phyloP scores from a whole-genome alignment of 2,888 invertebrate genomes.

The Drosophila phalerata region DNA sequence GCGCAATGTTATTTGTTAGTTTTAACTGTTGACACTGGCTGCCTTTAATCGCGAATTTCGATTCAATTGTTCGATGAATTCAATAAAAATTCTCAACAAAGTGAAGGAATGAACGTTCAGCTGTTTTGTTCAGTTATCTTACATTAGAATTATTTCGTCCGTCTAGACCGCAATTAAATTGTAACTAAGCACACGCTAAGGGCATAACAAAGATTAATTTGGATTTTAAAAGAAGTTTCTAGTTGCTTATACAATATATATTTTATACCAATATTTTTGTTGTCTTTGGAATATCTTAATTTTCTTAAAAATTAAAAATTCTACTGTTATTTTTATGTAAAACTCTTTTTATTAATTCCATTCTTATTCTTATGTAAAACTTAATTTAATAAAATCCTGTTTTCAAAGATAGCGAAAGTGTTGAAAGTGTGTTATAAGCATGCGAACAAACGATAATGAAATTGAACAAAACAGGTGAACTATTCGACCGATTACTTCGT shows the following conservation, averaged over 20 bases:
- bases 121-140: background rate
- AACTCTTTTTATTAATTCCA: no score
- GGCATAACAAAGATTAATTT: no score
- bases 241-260: background rate
- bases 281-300: background rate
- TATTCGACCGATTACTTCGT: background rate
- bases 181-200: no score
- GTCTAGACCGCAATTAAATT: no score
- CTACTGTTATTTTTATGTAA: background rate
- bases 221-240: background rate
- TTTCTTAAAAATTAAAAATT: background rate
- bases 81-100: background rate
- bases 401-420: background rate
- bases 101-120: background rate
- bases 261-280: background rate
- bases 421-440: background rate
- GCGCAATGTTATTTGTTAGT: conserved; percentile 62
- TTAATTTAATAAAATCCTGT: background rate
- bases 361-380: background rate
- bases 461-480: background rate
- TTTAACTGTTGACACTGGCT: conserved; percentile 39
- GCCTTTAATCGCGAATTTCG: background rate
- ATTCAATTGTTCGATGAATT: background rate
- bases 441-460: background rate
- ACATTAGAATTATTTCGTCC: background rate